These are phyloP conservation scores for Stictocephala bisonia DNA, from an alignment of 2,888 invertebrate genomes.

Conservation along the genomic window DNA sequence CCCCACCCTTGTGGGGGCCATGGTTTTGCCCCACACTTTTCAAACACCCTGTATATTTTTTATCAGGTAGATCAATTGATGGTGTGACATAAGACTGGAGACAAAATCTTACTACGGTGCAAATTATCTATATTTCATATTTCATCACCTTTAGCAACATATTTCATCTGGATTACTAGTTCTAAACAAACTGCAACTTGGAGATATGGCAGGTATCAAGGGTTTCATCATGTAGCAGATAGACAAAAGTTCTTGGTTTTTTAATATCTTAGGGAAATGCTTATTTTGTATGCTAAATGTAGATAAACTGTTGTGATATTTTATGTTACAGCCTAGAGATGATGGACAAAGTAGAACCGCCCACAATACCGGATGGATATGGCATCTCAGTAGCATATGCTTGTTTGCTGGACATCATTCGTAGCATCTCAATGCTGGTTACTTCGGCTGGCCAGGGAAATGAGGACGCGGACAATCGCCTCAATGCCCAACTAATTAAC, in stretches of 20 bases:
- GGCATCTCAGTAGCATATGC: conserved; percentile 96
- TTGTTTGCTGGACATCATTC: conserved; percentile 90
- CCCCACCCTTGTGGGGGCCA: too few relatives aligned
- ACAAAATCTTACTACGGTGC: too few relatives aligned
- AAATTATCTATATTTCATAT: background rate
- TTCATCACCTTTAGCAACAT: background rate
- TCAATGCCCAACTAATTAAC: conserved; percentile 82
- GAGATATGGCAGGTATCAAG: too few relatives aligned
- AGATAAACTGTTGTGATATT: background rate
- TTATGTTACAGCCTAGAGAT: conserved; percentile 89
- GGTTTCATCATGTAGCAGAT: too few relatives aligned
- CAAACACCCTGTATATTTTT: too few relatives aligned
- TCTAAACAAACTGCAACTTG: too few relatives aligned
- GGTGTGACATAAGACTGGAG: too few relatives aligned
- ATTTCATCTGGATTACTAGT: too few relatives aligned
- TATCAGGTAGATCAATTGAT: too few relatives aligned
- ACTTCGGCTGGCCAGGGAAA: conserved; percentile 62
- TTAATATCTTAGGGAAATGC: too few relatives aligned
- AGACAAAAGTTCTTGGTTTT: too few relatives aligned
- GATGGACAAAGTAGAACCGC: conserved; percentile 95
- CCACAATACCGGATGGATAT: conserved; percentile 95
- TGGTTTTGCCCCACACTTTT: too few relatives aligned
- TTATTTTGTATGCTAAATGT: conserved; percentile 3
- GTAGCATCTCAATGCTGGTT: conserved; percentile 76
- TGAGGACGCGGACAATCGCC: conserved; percentile 45